Evolutionary conservation across 2,888 invertebrate species (phyloP).

Genomic region (Sinopyrophorus schimmeli): DNA sequence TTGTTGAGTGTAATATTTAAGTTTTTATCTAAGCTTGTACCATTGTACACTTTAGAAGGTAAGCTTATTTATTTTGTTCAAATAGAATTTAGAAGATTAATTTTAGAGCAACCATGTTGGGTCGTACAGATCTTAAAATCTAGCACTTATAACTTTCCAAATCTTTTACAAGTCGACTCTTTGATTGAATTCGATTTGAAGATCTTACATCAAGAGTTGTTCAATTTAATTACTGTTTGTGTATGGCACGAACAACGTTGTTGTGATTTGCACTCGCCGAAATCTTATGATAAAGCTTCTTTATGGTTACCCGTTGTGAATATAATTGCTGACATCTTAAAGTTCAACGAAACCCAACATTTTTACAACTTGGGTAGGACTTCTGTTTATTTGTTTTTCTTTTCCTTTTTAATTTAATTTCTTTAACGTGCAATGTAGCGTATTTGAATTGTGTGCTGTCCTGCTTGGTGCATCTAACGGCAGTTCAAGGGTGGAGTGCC

Average conservation of each 20-base stretch:
- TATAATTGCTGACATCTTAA: conserved; percentile 57
- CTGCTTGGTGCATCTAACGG: conserved; percentile 58
- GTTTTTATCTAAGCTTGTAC: conserved; percentile 43
- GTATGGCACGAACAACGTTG: conserved; percentile 48
- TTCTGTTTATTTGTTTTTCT: conserved; percentile 5
- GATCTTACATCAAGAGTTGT: conserved; percentile 47
- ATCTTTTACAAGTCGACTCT: conserved; percentile 43
- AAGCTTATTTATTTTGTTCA: neutral
- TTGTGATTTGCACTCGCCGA: conserved; percentile 30
- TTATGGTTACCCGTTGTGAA: conserved; percentile 56
- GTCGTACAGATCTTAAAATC: conserved; percentile 47
- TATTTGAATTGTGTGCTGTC: conserved; percentile 58
- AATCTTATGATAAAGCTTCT: conserved; percentile 24
- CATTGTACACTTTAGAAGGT: conserved; percentile 40
- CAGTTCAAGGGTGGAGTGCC: conserved; percentile 56
- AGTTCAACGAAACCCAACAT: conserved; percentile 58
- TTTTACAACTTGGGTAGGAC: conserved; percentile 61
- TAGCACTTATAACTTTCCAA: conserved; percentile 42
- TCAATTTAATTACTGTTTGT: conserved; percentile 50
- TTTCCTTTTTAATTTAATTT: conserved; percentile 19
- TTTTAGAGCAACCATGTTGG: conserved; percentile 45
- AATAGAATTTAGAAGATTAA: neutral
- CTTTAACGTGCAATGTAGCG: too few species aligned
- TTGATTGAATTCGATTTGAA: conserved; percentile 42
- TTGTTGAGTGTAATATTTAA: conserved; percentile 60